A percentile compares a stretch with the other conserved stretches of the same genome.
Evolutionary conservation across 2,113 vertebrate species (phyloP).

Genomic region (Halichoerus grypus): DNA sequence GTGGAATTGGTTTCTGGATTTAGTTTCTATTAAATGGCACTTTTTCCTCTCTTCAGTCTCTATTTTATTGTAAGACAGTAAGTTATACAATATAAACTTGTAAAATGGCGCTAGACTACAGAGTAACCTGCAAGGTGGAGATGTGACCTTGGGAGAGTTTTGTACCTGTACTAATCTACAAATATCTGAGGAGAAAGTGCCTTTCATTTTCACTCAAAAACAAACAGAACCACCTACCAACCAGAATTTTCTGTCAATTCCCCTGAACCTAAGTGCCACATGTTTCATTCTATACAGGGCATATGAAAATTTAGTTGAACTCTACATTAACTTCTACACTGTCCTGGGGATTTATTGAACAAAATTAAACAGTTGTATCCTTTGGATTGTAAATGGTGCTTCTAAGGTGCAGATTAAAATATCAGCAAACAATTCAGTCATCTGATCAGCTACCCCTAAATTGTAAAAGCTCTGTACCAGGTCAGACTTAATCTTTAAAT

Average conservation of each 20-base stretch:
- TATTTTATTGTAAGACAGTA: not conserved
- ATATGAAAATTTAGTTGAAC: not conserved
- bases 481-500: slow-evolving; percentile 22
- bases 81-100: not conserved
- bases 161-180: not conserved
- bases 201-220: not conserved
- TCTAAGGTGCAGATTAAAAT: not conserved
- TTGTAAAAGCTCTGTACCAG: not conserved
- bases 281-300: fast-evolving
- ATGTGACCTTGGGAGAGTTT: not conserved
- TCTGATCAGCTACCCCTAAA: not conserved
- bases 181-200: not conserved
- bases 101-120: not conserved
- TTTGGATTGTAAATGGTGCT: not conserved
- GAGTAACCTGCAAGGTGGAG: not conserved
- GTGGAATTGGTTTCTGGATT: not conserved
- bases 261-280: not conserved
- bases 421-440: not conserved
- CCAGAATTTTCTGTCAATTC: not conserved
- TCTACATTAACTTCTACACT: not conserved
- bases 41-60: not conserved
- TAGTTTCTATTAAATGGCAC: not conserved
- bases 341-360: not conserved
- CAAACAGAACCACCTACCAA: not conserved
- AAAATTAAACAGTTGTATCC: not conserved